phyloP scores from a whole-genome alignment of 2,113 vertebrate genomes.

The Tenrec ecaudatus region DNA sequence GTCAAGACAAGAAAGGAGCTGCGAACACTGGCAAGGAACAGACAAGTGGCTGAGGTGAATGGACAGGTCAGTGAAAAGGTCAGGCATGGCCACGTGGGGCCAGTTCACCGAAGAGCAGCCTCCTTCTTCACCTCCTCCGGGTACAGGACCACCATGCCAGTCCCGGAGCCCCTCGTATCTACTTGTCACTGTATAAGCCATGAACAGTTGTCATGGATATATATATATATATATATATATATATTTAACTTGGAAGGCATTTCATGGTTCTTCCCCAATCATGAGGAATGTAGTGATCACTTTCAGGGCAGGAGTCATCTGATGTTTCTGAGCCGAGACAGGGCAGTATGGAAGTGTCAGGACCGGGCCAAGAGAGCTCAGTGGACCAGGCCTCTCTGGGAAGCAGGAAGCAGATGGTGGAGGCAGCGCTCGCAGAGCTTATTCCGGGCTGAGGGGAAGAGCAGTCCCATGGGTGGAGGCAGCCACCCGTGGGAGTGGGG shows the following conservation, averaged over 20 bases:
- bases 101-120: background rate
- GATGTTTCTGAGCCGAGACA: conserved; percentile 52
- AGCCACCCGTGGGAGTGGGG: background rate
- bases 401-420: background rate
- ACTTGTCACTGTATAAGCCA: background rate
- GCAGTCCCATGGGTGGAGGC: background rate
- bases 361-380: background rate
- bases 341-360: conserved; percentile 11
- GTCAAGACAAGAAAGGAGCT: background rate
- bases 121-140: background rate
- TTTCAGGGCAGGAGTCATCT: conserved; percentile 41
- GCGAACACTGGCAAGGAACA: background rate
- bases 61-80: too few relatives aligned
- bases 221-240: too few relatives aligned
- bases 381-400: background rate
- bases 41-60: background rate
- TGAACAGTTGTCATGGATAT: background rate
- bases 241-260: conserved; percentile 10
- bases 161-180: background rate
- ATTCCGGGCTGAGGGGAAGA: background rate
- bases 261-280: conserved; percentile 42
- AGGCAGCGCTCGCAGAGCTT: background rate
- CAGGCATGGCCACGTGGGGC: background rate
- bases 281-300: conserved; percentile 72
- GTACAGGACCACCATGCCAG: background rate